Evolutionary conservation across 37 sponge, comb jelly and placozoan species (phyloP).

Genomic region (Oopsacas minuta): DNA sequence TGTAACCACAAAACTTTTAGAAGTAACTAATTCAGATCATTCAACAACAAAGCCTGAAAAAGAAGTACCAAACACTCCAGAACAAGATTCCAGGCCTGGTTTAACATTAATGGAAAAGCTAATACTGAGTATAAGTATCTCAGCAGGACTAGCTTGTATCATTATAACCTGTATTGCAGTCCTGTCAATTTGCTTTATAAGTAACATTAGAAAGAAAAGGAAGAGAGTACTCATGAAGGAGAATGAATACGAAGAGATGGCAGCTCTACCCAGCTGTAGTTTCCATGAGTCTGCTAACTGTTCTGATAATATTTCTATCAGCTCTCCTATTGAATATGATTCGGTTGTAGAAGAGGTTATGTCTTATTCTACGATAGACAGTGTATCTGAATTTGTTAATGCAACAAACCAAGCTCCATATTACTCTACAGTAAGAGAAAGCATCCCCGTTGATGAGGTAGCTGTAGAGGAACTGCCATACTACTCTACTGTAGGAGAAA

Average conservation of each 20-base stretch:
- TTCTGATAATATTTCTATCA: background rate
- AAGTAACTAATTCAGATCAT: too few species aligned
- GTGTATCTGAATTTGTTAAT: too few species aligned
- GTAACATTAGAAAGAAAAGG: background rate
- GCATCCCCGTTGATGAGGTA: too few species aligned
- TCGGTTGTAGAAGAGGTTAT: background rate
- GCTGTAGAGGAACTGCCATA: background rate
- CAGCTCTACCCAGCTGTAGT: background rate
- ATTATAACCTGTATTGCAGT: background rate
- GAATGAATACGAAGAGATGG: background rate
- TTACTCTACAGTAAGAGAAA: too few species aligned
- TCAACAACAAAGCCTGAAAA: too few species aligned
- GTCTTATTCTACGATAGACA: background rate
- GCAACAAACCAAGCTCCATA: too few species aligned
- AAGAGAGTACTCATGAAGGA: background rate
- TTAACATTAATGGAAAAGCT: background rate
- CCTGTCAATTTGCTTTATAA: background rate
- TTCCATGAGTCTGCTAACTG: background rate
- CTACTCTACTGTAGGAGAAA: background rate
- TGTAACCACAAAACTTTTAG: background rate
- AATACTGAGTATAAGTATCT: background rate
- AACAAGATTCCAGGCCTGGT: too few species aligned
- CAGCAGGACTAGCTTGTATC: background rate
- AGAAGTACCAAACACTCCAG: too few species aligned
- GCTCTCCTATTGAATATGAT: background rate